A percentile compares a stretch with the other conserved stretches of the same genome.
Conservation (phyloP, 2,888 invertebrate genomes). For the Iselma pallidipennis region DNA sequence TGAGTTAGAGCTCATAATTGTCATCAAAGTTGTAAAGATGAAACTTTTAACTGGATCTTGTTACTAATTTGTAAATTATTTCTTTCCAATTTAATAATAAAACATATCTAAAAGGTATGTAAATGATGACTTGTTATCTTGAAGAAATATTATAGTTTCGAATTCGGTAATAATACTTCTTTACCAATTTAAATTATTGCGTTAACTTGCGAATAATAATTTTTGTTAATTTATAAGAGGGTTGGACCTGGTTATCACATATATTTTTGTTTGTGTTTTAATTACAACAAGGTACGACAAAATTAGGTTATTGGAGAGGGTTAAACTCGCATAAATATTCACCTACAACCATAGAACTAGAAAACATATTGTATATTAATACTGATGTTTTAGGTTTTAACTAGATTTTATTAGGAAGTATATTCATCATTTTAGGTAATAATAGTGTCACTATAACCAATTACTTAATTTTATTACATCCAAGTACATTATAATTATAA, state of each 20-base stretch:
- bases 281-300: constrained; percentile 12
- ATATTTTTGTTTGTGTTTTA: constrained; percentile 23
- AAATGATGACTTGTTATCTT: no score
- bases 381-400: neutral
- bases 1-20: no score
- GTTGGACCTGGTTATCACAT: constrained; percentile 6
- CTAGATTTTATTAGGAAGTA: neutral
- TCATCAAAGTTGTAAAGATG: no score
- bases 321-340: constrained; percentile 19
- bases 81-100: no score
- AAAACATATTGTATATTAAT: neutral
- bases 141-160: no score
- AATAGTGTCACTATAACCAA: neutral
- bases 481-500: constrained; percentile 12
- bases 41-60: no score
- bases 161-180: no score
- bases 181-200: neutral
- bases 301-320: constrained; percentile 18
- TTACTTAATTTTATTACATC: constrained; percentile 21
- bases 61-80: no score
- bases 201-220: constrained; percentile 5
- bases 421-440: neutral
- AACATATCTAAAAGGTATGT: no score
- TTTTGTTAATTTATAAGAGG: constrained; percentile 18
- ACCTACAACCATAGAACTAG: neutral